Base-by-base conservation (phyloP, 2,113 vertebrate genomes). In the Astur gentilis region DNA sequence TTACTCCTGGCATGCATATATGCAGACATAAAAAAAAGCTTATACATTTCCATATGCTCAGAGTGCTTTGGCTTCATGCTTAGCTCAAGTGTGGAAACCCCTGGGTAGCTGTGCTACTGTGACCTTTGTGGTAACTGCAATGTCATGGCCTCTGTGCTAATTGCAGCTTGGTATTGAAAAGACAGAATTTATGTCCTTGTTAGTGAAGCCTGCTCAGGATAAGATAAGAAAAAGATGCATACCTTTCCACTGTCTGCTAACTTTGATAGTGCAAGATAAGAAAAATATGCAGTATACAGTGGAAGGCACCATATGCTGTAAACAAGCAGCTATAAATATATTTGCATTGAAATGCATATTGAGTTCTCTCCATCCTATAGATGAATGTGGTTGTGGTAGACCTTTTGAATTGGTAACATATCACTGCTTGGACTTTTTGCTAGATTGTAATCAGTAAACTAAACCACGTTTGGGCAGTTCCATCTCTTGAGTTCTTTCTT, bases 151-250 rank as follows among this genome's bases (percentile, higher is more conserved):
- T 92, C 76, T 47, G n/a, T 67, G 65, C 60, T 82, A 89, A 93
- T 93, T 92, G 72, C 86, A 71, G 64, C n/a, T 73, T 42, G 22
- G 60, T 89, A 95, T 60, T 84, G 81, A 91, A 96, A 94, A 85
- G 91, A 31, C 23, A 87, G 32, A 78, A 71, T 89, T 94, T 83
- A 82, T 91, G 73, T 79, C 77, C 84, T 87, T 77, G n/a, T 89
- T 93, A 93, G 73, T 44, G 36, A 93, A 94, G 82, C 61, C 84
- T 85, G 77, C 52, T 87, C 57, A 85, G 94, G 89, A 65, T 93
- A 95, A 92, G 94, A 85, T 95, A 95, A 89, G 81, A 66, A 60
- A 92, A 82, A 84, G 89, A 82, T 71, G 40, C 57, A 75, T 93
- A 76, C 77, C 52, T 94, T 67, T 89, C 52, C 84, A 55, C 44